phyloP scores from a whole-genome alignment of 2,797 vertebrate species.

The Chiroxiphia lanceolata region DNA sequence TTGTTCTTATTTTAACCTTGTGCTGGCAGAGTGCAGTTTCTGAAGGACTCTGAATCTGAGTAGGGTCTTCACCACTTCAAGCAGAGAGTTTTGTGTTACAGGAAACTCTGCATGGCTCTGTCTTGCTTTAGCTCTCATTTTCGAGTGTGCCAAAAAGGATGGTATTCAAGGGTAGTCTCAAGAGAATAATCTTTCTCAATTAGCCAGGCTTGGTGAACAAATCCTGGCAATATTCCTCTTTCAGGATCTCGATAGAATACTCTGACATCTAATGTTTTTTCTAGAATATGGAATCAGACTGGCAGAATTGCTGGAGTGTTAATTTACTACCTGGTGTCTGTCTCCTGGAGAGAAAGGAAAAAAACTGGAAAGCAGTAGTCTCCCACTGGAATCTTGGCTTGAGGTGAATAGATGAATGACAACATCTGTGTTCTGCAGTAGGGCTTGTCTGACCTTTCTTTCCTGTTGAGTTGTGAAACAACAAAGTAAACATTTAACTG shows the following conservation, averaged over 20 bases:
- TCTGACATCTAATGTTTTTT: not conserved
- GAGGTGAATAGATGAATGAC: constrained; percentile 56
- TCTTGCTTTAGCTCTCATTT: not conserved
- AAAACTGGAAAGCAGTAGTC: constrained; percentile 11
- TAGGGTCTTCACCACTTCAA: not conserved
- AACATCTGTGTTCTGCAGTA: constrained; percentile 22
- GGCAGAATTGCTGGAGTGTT: not conserved
- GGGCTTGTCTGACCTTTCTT: constrained; percentile 63
- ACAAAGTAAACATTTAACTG: constrained; percentile 73
- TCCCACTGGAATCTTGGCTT: constrained; percentile 35
- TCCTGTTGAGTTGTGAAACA: constrained; percentile 74
- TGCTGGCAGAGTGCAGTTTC: not conserved
- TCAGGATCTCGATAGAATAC: not conserved
- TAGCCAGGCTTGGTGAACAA: not conserved
- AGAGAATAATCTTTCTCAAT: not conserved
- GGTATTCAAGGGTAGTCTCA: not conserved
- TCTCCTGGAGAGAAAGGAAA: not conserved
- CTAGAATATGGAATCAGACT: not conserved
- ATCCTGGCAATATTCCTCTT: not conserved
- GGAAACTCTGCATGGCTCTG: not conserved
- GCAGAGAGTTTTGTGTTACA: not conserved
- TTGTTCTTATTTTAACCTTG: not conserved
- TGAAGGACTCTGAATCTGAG: not conserved
- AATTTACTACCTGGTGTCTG: constrained; percentile 38
- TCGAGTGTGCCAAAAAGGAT: not conserved